Evolutionary conservation across 2,888 invertebrate species (phyloP).

Genomic region (Pandemis heparana): DNA sequence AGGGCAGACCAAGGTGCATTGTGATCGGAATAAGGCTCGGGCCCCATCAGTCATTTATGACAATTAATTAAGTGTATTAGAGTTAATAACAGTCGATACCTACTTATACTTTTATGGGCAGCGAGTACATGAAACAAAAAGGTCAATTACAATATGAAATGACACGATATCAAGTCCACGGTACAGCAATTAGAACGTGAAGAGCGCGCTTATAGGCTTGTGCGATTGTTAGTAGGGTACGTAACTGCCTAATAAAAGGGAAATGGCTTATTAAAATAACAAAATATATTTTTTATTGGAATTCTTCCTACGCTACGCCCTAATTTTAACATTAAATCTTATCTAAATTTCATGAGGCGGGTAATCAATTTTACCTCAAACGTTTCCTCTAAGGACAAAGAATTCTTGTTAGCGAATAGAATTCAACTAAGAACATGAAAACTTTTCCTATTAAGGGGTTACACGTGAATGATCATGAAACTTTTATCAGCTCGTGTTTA

Average conservation of each 20-base stretch:
- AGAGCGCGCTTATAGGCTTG: constrained; percentile 20
- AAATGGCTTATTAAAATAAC: neutral
- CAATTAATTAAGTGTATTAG: constrained; percentile 46
- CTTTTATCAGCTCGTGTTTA: constrained; percentile 57
- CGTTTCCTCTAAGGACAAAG: constrained; percentile 25
- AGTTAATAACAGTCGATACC: constrained; percentile 62
- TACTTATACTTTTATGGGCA: constrained; percentile 77
- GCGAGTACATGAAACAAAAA: constrained; percentile 83
- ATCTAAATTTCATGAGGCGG: constrained; percentile 39
- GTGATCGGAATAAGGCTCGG: constrained; percentile 30
- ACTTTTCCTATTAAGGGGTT: constrained; percentile 63
- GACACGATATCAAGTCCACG: constrained; percentile 21
- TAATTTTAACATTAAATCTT: constrained; percentile 25
- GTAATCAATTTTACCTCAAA: constrained; percentile 34
- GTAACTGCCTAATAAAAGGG: neutral
- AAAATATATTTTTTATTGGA: neutral
- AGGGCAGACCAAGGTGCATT: constrained; percentile 45
- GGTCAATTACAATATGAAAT: constrained; percentile 44
- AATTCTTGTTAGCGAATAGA: constrained; percentile 32
- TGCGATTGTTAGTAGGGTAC: constrained; percentile 25
- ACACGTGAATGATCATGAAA: constrained; percentile 62
- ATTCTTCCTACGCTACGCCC: constrained; percentile 2
- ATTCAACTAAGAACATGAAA: constrained; percentile 55
- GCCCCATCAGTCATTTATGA: constrained; percentile 33
- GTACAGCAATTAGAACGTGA: constrained; percentile 2